phyloP scores from a whole-genome alignment of 2,888 invertebrate genomes.

The Ditula angustiorana region DNA sequence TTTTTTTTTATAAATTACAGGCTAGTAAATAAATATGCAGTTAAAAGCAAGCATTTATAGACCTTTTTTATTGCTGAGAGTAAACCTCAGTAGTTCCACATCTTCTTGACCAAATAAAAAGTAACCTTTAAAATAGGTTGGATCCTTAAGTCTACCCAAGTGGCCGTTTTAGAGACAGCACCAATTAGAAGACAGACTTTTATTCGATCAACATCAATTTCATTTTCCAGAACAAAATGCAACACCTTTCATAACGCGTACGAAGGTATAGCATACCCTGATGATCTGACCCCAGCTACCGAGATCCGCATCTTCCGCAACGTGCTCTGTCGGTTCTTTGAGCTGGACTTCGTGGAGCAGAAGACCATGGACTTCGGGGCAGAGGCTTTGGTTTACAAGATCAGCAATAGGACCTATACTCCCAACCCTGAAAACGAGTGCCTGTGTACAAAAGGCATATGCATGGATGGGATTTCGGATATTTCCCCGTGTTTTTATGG shows the following conservation, averaged over 20 bases:
- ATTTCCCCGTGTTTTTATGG: conserved; percentile 90
- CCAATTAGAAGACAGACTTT: no score
- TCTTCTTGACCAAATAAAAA: no score
- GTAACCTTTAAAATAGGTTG: no score
- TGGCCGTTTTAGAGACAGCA: no score
- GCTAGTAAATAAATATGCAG: no score
- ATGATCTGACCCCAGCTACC: conserved; percentile 79
- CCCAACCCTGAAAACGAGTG: conserved; percentile 87
- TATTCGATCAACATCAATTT: not conserved
- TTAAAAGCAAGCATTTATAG: no score
- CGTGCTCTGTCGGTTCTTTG: conserved; percentile 91
- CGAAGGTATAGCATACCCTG: conserved; percentile 90
- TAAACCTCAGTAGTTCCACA: no score
- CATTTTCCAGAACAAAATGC: conserved; percentile 82
- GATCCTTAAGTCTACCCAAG: no score
- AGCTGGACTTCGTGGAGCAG: conserved; percentile 59
- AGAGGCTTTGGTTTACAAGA: conserved; percentile 85
- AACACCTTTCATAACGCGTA: conserved; percentile 88
- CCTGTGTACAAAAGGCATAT: conserved; percentile 81
- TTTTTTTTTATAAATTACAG: no score
- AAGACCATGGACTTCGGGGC: conserved; percentile 73
- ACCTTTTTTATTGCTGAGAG: no score
- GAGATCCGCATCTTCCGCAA: conserved; percentile 88
- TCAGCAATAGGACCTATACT: conserved; percentile 87
- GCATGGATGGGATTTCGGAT: conserved; percentile 88